Conservation (phyloP, 2,797 vertebrate species). For the Calcarius lapponicus region DNA sequence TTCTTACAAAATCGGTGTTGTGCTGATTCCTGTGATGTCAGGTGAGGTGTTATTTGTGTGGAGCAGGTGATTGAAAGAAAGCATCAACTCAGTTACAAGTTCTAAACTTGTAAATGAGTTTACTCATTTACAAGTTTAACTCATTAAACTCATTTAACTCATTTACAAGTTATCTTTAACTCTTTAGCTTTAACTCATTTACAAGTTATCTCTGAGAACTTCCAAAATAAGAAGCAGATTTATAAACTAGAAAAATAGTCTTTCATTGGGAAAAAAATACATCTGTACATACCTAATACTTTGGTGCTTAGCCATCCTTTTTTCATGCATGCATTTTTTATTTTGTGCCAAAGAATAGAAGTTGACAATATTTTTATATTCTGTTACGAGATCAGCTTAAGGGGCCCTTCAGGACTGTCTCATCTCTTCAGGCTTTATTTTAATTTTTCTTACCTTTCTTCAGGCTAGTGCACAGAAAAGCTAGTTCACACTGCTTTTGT, state of each 20-base stretch:
- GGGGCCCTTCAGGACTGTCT: neutral
- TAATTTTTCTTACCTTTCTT: neutral
- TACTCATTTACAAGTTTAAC: too few species aligned
- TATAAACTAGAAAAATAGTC: neutral
- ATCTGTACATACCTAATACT: accelerated
- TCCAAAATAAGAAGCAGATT: neutral
- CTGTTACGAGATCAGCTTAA: neutral
- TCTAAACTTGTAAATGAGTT: too few species aligned
- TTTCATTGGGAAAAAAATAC: neutral
- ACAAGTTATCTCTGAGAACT: neutral
- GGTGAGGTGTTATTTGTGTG: neutral
- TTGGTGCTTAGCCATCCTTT: neutral
- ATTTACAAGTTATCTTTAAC: too few species aligned
- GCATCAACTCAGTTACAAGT: too few species aligned
- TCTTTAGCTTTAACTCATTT: too few species aligned
- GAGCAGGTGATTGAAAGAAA: neutral
- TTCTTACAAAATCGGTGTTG: accelerated
- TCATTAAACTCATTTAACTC: too few species aligned
- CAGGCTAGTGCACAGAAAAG: neutral
- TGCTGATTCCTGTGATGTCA: accelerated
- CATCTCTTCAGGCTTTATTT: neutral
- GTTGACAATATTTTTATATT: neutral
- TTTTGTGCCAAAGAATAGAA: neutral
- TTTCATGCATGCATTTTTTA: accelerated
- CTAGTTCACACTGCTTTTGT: neutral